Evolutionary conservation across 2,888 invertebrate species (phyloP).

Genomic region (Diarsia mendica): DNA sequence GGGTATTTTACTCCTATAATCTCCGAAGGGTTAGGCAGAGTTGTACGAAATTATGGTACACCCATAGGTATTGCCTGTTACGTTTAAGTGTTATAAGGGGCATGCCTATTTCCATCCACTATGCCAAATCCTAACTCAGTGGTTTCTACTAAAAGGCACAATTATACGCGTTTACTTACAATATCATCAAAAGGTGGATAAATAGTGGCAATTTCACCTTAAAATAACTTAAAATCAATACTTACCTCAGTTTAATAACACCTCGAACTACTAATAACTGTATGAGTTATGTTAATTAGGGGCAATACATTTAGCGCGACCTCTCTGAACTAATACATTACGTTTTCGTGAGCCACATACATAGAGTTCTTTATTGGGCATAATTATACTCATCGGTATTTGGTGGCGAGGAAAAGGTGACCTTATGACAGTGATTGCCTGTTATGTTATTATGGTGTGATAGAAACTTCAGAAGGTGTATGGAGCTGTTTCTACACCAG

Average conservation of each 20-base stretch:
- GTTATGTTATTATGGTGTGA: neutral
- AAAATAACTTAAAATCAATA: constrained; percentile 20
- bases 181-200: neutral
- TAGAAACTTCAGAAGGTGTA: neutral
- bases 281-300: constrained; percentile 47
- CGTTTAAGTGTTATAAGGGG: no score
- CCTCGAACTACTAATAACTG: constrained; percentile 31
- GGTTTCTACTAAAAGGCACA: no score
- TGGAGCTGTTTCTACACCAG: neutral
- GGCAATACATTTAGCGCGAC: constrained; percentile 32
- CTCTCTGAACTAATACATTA: constrained; percentile 47
- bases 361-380: constrained; percentile 12
- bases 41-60: no score
- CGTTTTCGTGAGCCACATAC: constrained; percentile 36
- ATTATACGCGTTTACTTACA: neutral
- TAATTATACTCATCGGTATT: constrained; percentile 17
- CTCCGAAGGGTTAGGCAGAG: no score
- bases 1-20: no score
- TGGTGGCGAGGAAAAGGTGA: neutral
- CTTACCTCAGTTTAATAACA: neutral
- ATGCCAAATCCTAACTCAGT: no score
- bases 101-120: no score
- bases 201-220: neutral
- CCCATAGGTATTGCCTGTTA: no score
- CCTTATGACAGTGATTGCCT: neutral